Evolutionary conservation across 2,888 invertebrate genomes (phyloP).

Genomic region (Resseliella maxima): DNA sequence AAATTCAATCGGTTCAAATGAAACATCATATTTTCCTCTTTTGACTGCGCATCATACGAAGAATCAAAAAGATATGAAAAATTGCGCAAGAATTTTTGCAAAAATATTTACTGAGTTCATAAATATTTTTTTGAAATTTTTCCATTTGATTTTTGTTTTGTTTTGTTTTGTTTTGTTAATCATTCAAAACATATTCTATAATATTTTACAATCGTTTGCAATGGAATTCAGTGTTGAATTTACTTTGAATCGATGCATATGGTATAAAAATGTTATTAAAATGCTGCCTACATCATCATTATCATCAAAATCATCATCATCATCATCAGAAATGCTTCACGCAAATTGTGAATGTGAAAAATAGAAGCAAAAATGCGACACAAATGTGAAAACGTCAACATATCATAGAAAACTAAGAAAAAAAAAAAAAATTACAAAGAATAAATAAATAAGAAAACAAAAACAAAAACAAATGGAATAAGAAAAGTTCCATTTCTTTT

Average conservation of each 20-base stretch:
- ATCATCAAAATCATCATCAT: background rate
- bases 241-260: too few relatives aligned
- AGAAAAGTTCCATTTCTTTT: too few relatives aligned
- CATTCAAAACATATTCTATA: too few relatives aligned
- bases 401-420: background rate
- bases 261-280: background rate
- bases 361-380: background rate
- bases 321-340: background rate
- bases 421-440: background rate
- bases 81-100: background rate
- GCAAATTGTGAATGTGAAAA: conserved; percentile 19
- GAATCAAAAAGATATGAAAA: background rate
- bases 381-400: background rate
- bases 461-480: background rate
- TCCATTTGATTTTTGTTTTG: too few relatives aligned
- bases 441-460: background rate
- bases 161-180: too few relatives aligned
- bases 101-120: too few relatives aligned
- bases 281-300: background rate
- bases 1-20: background rate
- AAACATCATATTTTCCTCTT: background rate
- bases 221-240: too few relatives aligned
- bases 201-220: too few relatives aligned
- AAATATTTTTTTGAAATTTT: too few relatives aligned
- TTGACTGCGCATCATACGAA: background rate